Conservation (phyloP, 2,113 vertebrate genomes). For the Lagopus muta region DNA sequence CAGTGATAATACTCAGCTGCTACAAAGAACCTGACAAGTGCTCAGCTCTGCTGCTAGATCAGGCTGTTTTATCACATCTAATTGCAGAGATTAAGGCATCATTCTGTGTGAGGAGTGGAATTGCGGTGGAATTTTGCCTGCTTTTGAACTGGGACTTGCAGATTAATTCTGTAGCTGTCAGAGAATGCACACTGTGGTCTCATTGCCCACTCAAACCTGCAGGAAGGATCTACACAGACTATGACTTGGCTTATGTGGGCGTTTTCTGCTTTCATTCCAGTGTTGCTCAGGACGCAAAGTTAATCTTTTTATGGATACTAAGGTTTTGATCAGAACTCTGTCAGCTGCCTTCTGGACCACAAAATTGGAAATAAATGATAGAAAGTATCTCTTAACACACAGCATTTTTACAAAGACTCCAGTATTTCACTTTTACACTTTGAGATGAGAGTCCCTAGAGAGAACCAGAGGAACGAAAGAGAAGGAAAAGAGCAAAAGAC, state of each 20-base stretch:
- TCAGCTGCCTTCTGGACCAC: background rate
- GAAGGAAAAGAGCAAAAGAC: background rate
- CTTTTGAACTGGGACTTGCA: background rate
- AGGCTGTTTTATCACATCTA: background rate
- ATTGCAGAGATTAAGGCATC: background rate
- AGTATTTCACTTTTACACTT: background rate
- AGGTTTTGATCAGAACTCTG: background rate
- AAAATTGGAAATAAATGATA: background rate
- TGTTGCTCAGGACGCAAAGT: background rate
- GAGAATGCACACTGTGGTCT: background rate
- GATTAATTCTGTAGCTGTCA: background rate
- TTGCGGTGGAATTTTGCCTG: background rate
- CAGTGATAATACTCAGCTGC: background rate
- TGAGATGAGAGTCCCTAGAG: background rate
- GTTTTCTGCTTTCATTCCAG: background rate
- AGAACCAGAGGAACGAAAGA: background rate
- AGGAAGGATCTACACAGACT: fast-evolving
- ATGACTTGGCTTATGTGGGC: background rate
- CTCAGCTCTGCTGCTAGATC: background rate
- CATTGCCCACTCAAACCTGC: background rate
- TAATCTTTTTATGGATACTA: background rate
- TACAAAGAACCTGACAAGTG: background rate
- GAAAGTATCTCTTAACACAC: fast-evolving
- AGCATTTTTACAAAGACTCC: background rate
- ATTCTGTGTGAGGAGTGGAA: too few species aligned